A percentile compares a stretch with the other conserved stretches of the same genome.
These are phyloP conservation scores for Chiridota heheva DNA, from an alignment of 35 echinoderm and acorn worm species.

Conservation along the genomic window DNA sequence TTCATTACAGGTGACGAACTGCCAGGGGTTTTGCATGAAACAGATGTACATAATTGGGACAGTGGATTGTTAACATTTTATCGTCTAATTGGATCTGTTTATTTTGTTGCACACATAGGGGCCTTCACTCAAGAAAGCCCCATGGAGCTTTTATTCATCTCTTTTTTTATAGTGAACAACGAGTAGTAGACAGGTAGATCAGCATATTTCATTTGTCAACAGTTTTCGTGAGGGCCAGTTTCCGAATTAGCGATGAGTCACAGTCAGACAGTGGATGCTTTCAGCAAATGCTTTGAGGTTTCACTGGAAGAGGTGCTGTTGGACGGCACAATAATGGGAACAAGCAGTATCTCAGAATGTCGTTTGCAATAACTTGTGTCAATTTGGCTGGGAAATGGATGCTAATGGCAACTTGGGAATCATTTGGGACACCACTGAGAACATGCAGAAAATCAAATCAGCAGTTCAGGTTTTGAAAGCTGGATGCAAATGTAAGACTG, in stretches of 20 bases:
- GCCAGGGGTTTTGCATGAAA: conserved; percentile 15
- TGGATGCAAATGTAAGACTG: conserved; percentile 7
- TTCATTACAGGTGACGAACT: conserved; percentile 24
- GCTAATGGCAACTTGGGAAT: background rate
- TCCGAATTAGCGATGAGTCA: conserved; percentile 4
- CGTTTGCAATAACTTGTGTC: background rate
- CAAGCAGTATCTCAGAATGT: background rate
- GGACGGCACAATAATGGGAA: conserved; percentile 4
- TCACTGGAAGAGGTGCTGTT: conserved; percentile 18
- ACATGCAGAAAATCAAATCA: background rate
- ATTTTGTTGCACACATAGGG: conserved; percentile 45
- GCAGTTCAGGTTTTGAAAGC: background rate
- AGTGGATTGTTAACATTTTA: conserved; percentile 71
- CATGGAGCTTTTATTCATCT: conserved; percentile 49
- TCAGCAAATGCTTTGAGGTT: background rate
- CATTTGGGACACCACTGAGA: conserved; percentile 22
- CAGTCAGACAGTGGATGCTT: conserved; percentile 18
- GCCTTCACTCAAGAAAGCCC: conserved; percentile 43
- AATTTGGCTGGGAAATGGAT: background rate
- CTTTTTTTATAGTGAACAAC: background rate
- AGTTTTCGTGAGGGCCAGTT: conserved; percentile 26
- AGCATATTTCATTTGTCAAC: conserved; percentile 25
- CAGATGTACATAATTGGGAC: background rate
- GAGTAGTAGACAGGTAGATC: background rate
- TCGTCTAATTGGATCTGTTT: conserved; percentile 50